phyloP scores from a whole-genome alignment of 2,113 vertebrate genomes.

The Takifugu flavidus region DNA sequence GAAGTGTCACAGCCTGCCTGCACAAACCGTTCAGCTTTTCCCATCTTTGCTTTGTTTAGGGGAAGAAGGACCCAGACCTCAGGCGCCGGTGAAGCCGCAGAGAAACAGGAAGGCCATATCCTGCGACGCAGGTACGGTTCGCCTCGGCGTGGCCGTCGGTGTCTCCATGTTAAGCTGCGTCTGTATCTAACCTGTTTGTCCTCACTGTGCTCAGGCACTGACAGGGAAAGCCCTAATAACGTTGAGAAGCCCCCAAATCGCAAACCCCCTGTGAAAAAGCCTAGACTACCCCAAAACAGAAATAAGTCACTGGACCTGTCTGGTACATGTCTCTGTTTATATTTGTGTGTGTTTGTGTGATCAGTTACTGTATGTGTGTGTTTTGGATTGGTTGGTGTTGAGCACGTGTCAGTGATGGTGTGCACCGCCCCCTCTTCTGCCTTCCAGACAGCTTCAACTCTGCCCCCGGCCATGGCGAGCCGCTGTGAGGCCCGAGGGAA shows the following conservation, averaged over 20 bases:
- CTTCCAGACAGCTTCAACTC: conserved; percentile 64
- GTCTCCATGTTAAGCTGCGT: conserved; percentile 22
- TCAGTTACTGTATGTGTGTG: not conserved
- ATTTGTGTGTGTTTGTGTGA: conserved; percentile 8
- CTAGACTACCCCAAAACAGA: conserved; percentile 77
- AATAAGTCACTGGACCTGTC: conserved; percentile 74
- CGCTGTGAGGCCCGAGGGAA: conserved; percentile 51
- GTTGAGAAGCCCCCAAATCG: conserved; percentile 74
- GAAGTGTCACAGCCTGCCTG: no score
- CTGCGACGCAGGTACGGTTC: conserved; percentile 66
- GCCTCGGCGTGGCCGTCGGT: not conserved
- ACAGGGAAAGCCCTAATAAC: conserved; percentile 73
- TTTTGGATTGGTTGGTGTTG: not conserved
- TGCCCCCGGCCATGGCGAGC: conserved; percentile 57
- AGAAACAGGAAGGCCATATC: conserved; percentile 74
- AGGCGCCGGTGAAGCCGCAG: conserved; percentile 69
- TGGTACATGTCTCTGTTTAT: conserved; percentile 64
- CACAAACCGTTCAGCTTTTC: no score
- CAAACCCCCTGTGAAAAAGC: conserved; percentile 77
- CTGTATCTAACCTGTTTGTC: conserved; percentile 47
- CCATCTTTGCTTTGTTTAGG: conserved; percentile 36
- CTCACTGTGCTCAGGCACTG: conserved; percentile 66
- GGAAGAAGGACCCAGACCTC: conserved; percentile 64
- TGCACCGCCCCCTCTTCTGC: not conserved
- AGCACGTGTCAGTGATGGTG: not conserved